These are phyloP conservation scores for Amazona guildingii DNA, from an alignment of 2,113 vertebrate species.

Conservation along the genomic window DNA sequence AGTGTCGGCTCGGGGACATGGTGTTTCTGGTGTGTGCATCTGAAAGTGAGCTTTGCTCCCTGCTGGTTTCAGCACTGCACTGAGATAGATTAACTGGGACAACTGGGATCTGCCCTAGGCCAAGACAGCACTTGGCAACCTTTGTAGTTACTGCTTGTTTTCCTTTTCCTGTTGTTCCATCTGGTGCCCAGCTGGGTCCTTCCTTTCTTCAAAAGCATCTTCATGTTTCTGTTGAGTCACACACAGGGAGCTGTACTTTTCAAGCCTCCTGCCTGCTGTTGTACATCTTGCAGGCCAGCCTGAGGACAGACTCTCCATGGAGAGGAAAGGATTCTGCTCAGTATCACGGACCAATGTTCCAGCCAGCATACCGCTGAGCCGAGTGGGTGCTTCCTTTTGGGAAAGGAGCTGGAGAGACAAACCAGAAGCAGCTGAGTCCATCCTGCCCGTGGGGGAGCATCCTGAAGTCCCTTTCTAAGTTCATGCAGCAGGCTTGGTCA, in stretches of 20 bases:
- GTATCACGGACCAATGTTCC: background rate
- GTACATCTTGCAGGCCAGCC: background rate
- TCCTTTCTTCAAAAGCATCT: constrained; percentile 49
- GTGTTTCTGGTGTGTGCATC: background rate
- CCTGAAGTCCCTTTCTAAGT: background rate
- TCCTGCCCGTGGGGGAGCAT: background rate
- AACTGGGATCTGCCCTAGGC: constrained; percentile 6
- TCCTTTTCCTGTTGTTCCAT: background rate
- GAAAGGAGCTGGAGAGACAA: background rate
- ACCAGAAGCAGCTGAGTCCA: background rate
- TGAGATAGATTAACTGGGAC: background rate
- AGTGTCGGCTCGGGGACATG: background rate
- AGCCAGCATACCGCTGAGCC: background rate
- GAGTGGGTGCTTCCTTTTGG: background rate
- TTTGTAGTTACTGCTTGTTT: constrained; percentile 6
- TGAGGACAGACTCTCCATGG: background rate
- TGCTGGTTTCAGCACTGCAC: background rate
- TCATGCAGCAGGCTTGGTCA: background rate
- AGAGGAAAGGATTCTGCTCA: background rate
- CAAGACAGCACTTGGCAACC: background rate
- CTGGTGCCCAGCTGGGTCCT: constrained; percentile 8
- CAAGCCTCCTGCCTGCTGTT: background rate
- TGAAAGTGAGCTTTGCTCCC: background rate
- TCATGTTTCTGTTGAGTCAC: constrained; percentile 5
- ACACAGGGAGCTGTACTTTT: background rate